Evolutionary conservation across 2,113 vertebrate genomes (phyloP).

Genomic region (Archilochus colubris): DNA sequence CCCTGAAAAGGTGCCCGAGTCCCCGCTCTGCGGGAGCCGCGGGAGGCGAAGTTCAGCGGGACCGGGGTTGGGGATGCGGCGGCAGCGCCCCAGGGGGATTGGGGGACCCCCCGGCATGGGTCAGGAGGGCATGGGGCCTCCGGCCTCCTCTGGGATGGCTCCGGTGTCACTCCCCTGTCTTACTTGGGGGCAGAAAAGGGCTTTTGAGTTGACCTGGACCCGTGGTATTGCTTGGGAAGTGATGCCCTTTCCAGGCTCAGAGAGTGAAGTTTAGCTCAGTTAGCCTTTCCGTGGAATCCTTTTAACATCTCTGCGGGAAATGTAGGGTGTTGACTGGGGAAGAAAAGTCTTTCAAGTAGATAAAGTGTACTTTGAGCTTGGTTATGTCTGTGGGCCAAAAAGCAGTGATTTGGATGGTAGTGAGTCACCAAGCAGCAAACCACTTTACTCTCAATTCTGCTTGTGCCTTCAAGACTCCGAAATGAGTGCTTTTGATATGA

Average conservation of each 20-base stretch:
- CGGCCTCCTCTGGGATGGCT: accelerated
- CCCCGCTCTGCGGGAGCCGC: neutral
- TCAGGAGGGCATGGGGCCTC: neutral
- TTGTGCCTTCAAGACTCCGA: neutral
- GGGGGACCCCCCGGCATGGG: neutral
- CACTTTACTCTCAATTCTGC: neutral
- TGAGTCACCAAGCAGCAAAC: neutral
- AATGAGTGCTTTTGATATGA: neutral
- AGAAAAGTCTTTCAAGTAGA: accelerated
- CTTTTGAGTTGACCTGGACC: accelerated
- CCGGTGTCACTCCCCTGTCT: accelerated
- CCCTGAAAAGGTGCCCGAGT: neutral
- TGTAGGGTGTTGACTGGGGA: neutral
- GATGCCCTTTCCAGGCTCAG: neutral
- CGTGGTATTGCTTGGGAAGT: accelerated
- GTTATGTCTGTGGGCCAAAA: neutral
- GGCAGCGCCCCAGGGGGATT: neutral
- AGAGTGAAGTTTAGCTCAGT: accelerated
- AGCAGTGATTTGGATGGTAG: neutral
- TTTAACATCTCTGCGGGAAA: accelerated
- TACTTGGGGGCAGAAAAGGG: accelerated
- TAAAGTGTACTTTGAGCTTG: neutral
- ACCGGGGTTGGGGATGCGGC: accelerated
- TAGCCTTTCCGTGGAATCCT: neutral
- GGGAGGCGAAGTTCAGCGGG: neutral